phyloP scores from a whole-genome alignment of 2,888 invertebrate genomes.

The Tupiocoris notatus region DNA sequence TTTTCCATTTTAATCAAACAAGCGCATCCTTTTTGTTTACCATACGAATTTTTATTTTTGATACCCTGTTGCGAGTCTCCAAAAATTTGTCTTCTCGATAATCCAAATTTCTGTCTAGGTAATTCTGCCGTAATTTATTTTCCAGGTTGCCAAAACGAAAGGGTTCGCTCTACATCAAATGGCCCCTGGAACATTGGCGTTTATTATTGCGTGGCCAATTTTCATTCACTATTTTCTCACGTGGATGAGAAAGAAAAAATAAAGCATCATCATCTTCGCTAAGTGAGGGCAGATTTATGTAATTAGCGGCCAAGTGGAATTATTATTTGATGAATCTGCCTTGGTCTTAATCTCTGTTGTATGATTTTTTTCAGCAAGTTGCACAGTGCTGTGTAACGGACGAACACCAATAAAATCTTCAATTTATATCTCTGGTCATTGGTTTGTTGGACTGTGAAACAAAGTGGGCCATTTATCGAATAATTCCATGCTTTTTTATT shows the following conservation, averaged over 20 bases:
- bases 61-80: too few species aligned
- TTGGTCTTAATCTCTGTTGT: background rate
- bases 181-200: slow-evolving; percentile 37
- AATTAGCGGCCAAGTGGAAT: too few species aligned
- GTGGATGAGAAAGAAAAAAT: slow-evolving; percentile 36
- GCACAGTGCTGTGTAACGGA: background rate
- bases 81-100: too few species aligned
- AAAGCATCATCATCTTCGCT: too few species aligned
- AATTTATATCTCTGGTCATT: background rate
- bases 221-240: slow-evolving; percentile 40
- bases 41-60: too few species aligned
- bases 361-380: background rate
- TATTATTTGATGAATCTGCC: too few species aligned
- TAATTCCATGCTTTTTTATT: background rate
- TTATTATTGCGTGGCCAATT: slow-evolving; percentile 44
- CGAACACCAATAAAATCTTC: background rate
- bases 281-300: too few species aligned
- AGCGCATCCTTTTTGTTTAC: too few species aligned
- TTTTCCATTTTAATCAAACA: too few species aligned
- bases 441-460: background rate
- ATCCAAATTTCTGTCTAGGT: too few species aligned
- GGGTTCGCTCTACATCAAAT: slow-evolving; percentile 18
- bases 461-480: background rate
- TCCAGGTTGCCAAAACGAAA: slow-evolving; percentile 22
- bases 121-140: too few species aligned